Conservation (phyloP, 2,797 vertebrate species). For the Halcyon smyrnensis region DNA sequence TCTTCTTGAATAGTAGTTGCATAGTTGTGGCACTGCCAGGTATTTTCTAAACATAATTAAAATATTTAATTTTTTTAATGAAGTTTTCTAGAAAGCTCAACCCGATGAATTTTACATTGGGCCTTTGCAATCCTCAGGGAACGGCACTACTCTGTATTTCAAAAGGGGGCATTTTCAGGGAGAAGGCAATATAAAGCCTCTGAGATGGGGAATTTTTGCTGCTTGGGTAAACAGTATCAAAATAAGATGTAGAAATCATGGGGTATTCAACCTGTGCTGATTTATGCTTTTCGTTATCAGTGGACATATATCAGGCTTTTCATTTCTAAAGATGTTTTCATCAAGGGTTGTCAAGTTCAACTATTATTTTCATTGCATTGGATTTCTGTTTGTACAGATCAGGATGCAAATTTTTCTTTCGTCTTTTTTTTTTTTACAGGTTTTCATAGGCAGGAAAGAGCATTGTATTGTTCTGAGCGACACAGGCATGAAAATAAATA, state of each 20-base stretch:
- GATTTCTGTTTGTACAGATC: not conserved
- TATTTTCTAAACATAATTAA: not conserved
- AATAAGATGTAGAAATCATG: not conserved
- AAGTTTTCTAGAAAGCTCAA: not conserved
- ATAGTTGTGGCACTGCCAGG: not conserved
- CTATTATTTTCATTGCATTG: not conserved
- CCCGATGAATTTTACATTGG: not conserved
- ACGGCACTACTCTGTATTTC: not conserved
- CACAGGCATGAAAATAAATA: constrained; percentile 48
- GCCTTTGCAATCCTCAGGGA: not conserved
- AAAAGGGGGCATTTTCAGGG: not conserved
- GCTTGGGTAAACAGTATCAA: not conserved
- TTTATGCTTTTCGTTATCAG: not conserved
- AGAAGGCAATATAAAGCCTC: not conserved
- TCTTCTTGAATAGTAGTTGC: not conserved
- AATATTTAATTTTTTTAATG: not conserved
- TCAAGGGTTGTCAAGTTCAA: not conserved
- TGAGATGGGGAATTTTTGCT: not conserved
- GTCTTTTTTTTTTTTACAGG: not conserved
- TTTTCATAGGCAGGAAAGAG: not conserved
- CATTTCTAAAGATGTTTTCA: not conserved
- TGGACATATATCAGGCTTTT: not conserved
- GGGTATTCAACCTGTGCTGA: not conserved
- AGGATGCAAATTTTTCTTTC: not conserved
- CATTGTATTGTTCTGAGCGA: constrained; percentile 42